Evolutionary conservation across 2,113 vertebrate species (phyloP).

Genomic region (Thomomys bottae): DNA sequence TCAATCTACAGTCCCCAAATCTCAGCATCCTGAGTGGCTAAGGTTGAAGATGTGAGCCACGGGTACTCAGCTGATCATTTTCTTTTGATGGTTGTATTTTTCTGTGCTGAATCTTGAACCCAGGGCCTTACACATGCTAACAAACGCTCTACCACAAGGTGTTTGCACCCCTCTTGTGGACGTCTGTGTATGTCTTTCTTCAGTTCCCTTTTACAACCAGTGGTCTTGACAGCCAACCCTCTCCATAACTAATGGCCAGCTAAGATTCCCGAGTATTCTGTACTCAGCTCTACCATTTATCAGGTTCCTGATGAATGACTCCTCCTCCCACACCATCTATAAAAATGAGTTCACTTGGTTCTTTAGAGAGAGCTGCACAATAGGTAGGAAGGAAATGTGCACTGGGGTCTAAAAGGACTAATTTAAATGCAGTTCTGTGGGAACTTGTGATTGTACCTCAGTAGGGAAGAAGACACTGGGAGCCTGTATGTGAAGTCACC

Average conservation of each 20-base stretch:
- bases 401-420: constrained; percentile 71
- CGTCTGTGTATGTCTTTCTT: not conserved
- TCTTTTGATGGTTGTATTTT: not conserved
- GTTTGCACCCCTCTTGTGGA: not conserved
- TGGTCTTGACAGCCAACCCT: not conserved
- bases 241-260: not conserved
- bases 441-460: constrained; percentile 71
- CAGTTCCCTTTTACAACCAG: not conserved
- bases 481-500: constrained; percentile 61
- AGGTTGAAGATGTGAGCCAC: no score
- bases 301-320: not conserved
- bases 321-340: not conserved
- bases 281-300: not conserved
- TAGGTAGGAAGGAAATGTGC: constrained; percentile 50
- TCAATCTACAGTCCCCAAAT: no score
- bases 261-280: not conserved
- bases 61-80: no score
- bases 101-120: not conserved
- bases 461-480: constrained; percentile 64
- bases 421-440: constrained; percentile 78
- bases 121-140: not conserved
- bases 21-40: no score
- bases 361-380: constrained; percentile 60
- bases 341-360: not conserved
- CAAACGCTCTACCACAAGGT: not conserved